Conservation (phyloP, 2,797 vertebrate genomes). For the Sebastes kiyomatsui region DNA sequence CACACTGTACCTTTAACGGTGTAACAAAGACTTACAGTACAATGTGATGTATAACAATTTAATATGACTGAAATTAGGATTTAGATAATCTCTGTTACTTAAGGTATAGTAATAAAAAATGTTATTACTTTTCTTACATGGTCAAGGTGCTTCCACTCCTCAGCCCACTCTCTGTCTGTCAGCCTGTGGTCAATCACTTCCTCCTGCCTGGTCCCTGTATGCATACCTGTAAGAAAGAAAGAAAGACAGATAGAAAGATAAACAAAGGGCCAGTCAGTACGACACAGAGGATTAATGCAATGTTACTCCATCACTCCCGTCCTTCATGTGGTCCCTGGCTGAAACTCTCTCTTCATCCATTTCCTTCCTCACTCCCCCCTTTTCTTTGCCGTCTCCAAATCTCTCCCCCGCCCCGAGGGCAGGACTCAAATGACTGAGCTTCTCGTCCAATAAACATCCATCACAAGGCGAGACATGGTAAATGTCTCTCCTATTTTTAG, state of each 20-base stretch:
- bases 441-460: conserved; percentile 74
- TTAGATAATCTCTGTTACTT: conserved; percentile 18
- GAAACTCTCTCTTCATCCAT: conserved; percentile 22
- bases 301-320: conserved; percentile 19
- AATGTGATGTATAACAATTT: background rate
- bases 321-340: conserved; percentile 22
- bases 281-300: conserved; percentile 16
- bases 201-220: conserved; percentile 90
- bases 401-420: conserved; percentile 48
- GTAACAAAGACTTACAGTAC: background rate
- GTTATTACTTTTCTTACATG: conserved; percentile 93
- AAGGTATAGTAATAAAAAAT: conserved; percentile 85
- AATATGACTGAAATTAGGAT: background rate
- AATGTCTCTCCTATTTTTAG: conserved; percentile 80
- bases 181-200: conserved; percentile 97
- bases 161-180: conserved; percentile 98
- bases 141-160: conserved; percentile 99
- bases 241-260: conserved; percentile 31
- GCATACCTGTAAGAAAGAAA: conserved; percentile 80
- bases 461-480: conserved; percentile 67
- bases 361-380: background rate
- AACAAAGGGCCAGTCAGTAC: conserved; percentile 54
- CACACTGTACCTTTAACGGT: background rate
- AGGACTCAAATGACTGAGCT: conserved; percentile 64
- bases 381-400: conserved; percentile 36